Evolutionary conservation across 1,140 invertebrate species (phyloP).

Genomic region (Ctenoplectra terminalis): DNA sequence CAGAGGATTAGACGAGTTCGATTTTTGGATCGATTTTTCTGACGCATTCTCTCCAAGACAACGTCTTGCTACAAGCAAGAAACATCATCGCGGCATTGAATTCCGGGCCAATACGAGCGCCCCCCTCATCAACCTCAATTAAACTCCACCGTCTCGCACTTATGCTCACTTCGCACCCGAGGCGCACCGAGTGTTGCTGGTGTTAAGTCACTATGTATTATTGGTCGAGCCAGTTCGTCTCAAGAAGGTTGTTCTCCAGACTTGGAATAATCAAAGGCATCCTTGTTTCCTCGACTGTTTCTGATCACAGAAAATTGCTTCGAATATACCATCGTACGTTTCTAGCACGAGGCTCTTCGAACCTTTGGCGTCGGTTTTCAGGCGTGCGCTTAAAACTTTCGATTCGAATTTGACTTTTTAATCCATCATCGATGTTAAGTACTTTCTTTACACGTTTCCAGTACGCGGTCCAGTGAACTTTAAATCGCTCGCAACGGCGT

Average conservation of each 20-base stretch:
- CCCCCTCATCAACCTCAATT: conserved; percentile 84
- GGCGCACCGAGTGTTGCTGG: conserved; percentile 71
- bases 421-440: not conserved
- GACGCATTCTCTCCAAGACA: conserved; percentile 69
- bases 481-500: conserved; percentile 18
- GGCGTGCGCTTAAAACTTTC: not conserved
- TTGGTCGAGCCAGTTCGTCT: conserved; percentile 62
- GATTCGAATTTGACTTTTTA: not conserved
- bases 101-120: conserved; percentile 83
- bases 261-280: conserved; percentile 42
- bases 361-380: not conserved
- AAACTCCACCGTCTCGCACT: conserved; percentile 81
- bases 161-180: conserved; percentile 80
- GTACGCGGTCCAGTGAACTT: conserved; percentile 23
- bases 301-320: not conserved
- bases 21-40: conserved; percentile 69
- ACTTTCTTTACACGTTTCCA: conserved; percentile 23
- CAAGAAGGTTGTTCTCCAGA: conserved; percentile 53
- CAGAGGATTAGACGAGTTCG: conserved; percentile 33
- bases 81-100: conserved; percentile 82
- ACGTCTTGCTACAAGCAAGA: conserved; percentile 74
- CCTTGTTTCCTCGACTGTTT: conserved; percentile 24
- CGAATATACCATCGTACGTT: not conserved
- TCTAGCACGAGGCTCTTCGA: not conserved
- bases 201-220: conserved; percentile 76